Evolutionary conservation across 30 jellyfish, hydroid and myxozoan genomes (phyloP), one percentile per base, ranked within the genome.

Genomic region (Catostylus mosaicus): DNA sequence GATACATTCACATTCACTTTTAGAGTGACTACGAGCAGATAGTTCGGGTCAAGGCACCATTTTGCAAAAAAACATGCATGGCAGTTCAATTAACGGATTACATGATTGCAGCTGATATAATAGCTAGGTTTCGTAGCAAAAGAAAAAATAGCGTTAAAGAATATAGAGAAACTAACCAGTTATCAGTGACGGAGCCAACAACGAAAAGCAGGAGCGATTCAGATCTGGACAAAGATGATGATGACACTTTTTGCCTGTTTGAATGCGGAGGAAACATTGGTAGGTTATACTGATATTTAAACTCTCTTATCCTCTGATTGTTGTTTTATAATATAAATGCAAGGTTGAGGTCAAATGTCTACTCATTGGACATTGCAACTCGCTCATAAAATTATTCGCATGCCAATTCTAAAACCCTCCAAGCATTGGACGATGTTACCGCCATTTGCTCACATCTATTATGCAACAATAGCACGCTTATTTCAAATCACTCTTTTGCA

Each of bases 221-320:
- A 27, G 54, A 45, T 63, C 73, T 38, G 7, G 86, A 65, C 46
- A 50, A 32, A 36, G 83, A 72, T 2, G 91, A 80, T 16, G 68
- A 73, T 0, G 83, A 48, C 20, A 91, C 75, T 0, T 91, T 48
- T 32, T 65, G 57, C 60, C 91, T 91, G 35, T 85, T 54, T 52
- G 98, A 90, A 85, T 68, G 40, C 29, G 97, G 97, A 31, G 97
- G 97, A n/a, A 90, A 90, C 71, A 90, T 90, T 24, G 97, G 97
- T 84, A 61, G 18, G 93, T 3, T 10, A 4, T 48, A 2, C 20
- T 48, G 54, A 40, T 14, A 40, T 14, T 40, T 40, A 40, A 7
- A 40, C n/a, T n/a, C n/a, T n/a, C n/a, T 46, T 46, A 20, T 46
- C 61, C 12, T 46, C 19, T 10, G 20, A 14, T 14, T 10, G 12